Evolutionary conservation across 2,888 invertebrate species (phyloP), one percentile per base, ranked within the genome.

Genomic region (Sarcophaga caerulescens): DNA sequence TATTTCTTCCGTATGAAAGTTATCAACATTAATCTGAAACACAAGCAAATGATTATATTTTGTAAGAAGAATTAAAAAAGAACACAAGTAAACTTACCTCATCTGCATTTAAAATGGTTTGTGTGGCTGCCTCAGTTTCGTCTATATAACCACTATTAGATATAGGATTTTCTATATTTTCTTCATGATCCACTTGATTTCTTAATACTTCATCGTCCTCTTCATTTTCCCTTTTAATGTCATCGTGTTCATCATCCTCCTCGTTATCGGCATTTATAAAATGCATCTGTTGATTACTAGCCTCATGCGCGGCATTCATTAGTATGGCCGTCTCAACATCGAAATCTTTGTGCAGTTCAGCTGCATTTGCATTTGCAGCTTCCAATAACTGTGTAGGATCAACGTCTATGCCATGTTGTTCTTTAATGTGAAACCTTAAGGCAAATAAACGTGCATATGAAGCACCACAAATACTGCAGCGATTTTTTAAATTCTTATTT

Each of bases 401-500:
- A 68, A 88, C 62, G 69, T 88, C 89, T 4, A 88, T 57, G 4
- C 90, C 93, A 89, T 96, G 96, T n/a, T 94, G 95, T 66, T 95
- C 95, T 81, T 95, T 95, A 89, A 96, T 92, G 90, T 97, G 97
- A 91, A 96, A 96, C 80, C 95, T 95, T 12, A 97, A 93, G 0
- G 97, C 96, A 92, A 96, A 96, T 0, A 95, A 94, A 4, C 97
- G 94, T 12, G 96, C 96, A 91, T 97, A 97, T 57, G 95, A 95
- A 0, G 97, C 97, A 0, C 97, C 97, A 91, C 97, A 97, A 75
- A 95, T 92, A 81, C 94, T 92, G 89, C 97, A 97, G 83, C 95
- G 94, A 90, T 95, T 96, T 90, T 96, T 96, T 5, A 96, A 93
- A 90, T 95, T 96, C 19, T 90, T 90, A 92, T 96, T 96, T 0